Evolutionary conservation across 2,113 vertebrate species (phyloP).

Genomic region (Cyprinodon variegatus): DNA sequence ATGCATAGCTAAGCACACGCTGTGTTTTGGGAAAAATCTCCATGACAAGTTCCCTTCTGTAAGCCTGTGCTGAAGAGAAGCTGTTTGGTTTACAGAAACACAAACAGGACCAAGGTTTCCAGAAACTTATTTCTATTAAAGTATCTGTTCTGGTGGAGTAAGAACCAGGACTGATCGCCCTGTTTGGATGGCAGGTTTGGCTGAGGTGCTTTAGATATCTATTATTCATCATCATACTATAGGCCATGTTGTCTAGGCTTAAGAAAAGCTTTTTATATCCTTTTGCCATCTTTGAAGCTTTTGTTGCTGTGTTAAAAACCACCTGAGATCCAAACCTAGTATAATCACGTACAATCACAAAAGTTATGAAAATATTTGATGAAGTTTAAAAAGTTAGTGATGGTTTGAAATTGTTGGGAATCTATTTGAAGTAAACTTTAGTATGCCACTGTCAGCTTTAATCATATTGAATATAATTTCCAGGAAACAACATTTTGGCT

Average conservation of each 20-base stretch:
- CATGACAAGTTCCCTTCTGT: neutral
- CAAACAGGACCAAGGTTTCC: neutral
- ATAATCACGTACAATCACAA: no score
- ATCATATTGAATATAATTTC: no score
- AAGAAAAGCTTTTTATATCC: neutral
- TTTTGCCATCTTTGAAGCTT: neutral
- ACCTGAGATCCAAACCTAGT: neutral
- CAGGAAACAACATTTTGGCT: no score
- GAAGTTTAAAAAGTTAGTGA: no score
- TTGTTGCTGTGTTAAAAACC: neutral
- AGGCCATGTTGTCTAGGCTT: neutral
- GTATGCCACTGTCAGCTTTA: no score
- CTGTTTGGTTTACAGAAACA: neutral
- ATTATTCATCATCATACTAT: neutral
- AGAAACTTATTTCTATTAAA: neutral
- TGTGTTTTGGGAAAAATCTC: no score
- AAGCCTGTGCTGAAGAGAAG: neutral
- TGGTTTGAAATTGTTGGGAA: no score
- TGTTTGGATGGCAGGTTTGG: neutral
- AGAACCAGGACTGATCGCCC: neutral
- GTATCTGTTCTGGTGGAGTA: neutral
- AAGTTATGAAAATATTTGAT: no score
- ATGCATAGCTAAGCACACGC: no score
- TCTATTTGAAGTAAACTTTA: no score
- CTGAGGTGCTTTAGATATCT: neutral